Base-by-base conservation (phyloP, 2,888 invertebrate genomes). In the Liposcelis brunnea region DNA sequence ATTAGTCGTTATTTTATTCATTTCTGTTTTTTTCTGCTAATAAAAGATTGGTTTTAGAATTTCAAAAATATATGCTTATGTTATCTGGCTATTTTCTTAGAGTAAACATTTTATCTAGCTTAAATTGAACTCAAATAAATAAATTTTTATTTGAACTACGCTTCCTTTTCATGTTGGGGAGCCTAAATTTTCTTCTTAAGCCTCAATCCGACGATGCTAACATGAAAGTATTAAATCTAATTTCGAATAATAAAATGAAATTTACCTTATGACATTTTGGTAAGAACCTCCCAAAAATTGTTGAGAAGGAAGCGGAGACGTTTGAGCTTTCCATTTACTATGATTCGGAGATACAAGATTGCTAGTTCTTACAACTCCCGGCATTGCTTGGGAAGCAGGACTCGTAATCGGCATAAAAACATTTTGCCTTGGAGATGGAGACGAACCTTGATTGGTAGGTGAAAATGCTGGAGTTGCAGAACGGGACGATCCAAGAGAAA, bases 391-490 rank as follows among this genome's bases (percentile, higher is more conserved):
- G 46, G 70, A 70, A 55, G 72, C 74, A 50, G 76, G 76, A 54
- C 75, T 80, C 18, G 76, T 76, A 55, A 93, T 93, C 26, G 94
- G 93, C 69, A 91, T 83, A 63, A 93, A 93, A 53, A 91, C 79
- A 64, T 89, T 87, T 61, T 82, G 83, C 52, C 83, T 74, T 48
- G 81, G 73, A 32, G 78, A 75, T 3, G 79, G 79, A 48, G 65
- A 62, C 43, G 76, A 73, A 31, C 73, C 72, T 55, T 76, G 75
- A 48, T 76, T 75, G 47, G 75, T 78, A 46, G 80, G 77, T 43
- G 86, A 83, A 59, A 85, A 89, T 32, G 89, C 86, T 42, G 91
- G 91, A 43, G 91, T 90, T 44, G 86, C 89, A 34, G 93, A 90
- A 49, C 91, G 76, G 12, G 93, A 91, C 62, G 89, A 90, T 54